These are phyloP conservation scores for Brachylomia viminalis DNA, from an alignment of 2,888 invertebrate species.

Conservation along the genomic window DNA sequence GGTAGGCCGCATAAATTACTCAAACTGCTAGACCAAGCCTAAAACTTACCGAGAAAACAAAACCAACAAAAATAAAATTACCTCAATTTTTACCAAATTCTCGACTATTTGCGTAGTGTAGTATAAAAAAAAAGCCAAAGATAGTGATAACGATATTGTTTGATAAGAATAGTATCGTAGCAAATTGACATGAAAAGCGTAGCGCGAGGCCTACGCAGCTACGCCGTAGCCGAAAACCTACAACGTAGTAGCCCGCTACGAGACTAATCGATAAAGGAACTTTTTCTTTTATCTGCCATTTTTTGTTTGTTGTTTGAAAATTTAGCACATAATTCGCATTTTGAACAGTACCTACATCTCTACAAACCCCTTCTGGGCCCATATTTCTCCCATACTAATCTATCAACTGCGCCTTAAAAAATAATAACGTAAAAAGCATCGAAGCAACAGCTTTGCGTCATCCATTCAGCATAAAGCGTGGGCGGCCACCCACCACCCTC, in stretches of 20 bases:
- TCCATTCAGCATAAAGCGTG: slow-evolving; percentile 79
- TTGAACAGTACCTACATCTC: not conserved
- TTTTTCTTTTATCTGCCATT: slow-evolving; percentile 14
- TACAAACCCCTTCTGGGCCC: not conserved
- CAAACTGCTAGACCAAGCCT: no score
- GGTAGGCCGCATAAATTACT: no score
- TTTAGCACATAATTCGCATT: not conserved
- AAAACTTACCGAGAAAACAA: no score
- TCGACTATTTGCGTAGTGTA: not conserved
- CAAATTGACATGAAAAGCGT: slow-evolving; percentile 11
- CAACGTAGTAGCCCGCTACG: slow-evolving; percentile 46
- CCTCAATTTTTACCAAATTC: not conserved
- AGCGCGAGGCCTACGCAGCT: slow-evolving; percentile 51
- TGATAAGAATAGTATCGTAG: no score
- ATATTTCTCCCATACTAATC: slow-evolving; percentile 44
- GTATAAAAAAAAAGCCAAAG: not conserved
- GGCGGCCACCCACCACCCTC: slow-evolving; percentile 62
- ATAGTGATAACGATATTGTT: no score
- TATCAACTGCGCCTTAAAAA: slow-evolving; percentile 54
- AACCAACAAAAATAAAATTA: no score
- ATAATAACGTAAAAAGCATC: slow-evolving; percentile 62
- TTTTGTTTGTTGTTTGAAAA: not conserved
- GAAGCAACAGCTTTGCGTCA: slow-evolving; percentile 76
- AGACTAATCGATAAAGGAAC: slow-evolving; percentile 32
- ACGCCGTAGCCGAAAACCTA: slow-evolving; percentile 39